These are phyloP conservation scores for Camponotus fellah DNA, from an alignment of 2,888 invertebrate species.

Conservation along the genomic window DNA sequence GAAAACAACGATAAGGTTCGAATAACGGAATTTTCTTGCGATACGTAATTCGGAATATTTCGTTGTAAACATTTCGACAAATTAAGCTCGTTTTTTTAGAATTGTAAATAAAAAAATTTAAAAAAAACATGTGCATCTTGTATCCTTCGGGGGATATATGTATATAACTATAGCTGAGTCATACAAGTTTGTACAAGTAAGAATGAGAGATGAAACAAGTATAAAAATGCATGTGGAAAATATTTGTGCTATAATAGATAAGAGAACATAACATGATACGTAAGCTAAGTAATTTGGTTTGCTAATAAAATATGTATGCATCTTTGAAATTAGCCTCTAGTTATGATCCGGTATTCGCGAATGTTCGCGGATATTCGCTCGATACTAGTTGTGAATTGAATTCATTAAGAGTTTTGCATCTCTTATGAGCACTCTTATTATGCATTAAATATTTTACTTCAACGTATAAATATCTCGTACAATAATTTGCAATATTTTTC, in stretches of 20 bases:
- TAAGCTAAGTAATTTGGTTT: neutral
- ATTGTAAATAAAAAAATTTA: neutral
- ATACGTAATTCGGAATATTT: neutral
- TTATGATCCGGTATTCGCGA: neutral
- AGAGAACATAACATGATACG: neutral
- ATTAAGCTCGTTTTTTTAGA: neutral
- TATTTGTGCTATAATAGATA: neutral
- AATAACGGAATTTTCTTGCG: neutral
- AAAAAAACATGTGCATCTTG: neutral
- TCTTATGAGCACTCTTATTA: neutral
- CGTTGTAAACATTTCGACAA: neutral
- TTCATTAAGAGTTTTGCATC: conserved; percentile 10
- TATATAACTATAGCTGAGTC: conserved; percentile 5
- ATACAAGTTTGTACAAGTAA: neutral
- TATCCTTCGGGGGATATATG: neutral
- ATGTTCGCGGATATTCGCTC: neutral
- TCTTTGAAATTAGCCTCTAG: conserved; percentile 1
- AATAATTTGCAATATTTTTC: conserved; percentile 13
- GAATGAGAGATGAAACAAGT: neutral
- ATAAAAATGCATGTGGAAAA: neutral
- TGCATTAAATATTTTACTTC: neutral
- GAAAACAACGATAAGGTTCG: neutral
- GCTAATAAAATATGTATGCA: neutral
- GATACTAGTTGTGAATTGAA: neutral
- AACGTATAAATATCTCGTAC: neutral